Base-by-base conservation (phyloP, 2,888 invertebrate species). In the Syritta pipiens region DNA sequence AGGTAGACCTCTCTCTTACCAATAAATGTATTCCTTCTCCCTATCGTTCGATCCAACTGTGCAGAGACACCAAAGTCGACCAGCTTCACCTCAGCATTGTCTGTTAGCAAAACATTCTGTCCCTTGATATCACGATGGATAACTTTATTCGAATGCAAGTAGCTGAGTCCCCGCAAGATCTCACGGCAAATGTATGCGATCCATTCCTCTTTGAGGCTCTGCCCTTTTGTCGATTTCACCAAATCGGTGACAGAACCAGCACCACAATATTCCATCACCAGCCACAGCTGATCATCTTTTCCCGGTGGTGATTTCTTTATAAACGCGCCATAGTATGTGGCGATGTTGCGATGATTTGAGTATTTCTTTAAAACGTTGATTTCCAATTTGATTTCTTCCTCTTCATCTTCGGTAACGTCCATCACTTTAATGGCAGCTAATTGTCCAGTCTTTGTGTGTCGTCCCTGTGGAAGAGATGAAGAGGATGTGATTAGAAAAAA, bases 201-300 rank as follows among this genome's bases (percentile, higher is more conserved):
- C 99, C 99, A 99, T 90, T 99, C 99, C 90, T 99, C 99, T 90
- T 98, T 99, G 84, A 99, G 91, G 82, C 96, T 96, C 89, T 97
- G 97, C 59, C 98, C 98, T 90, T 99, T 99, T 82, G 98, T 99
- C 82, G 98, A 98, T 91, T 99, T 99, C 60, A 99, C 99, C 88
- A 99, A 92, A 91, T 99, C 99, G 82, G 99, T 99, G 72, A 99
- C 97, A 65, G 98, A 98, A 90, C 94, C 98, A 88, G 98, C 99
- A 84, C 99, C 99, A 91, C 99, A 99, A 89, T 99, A 99, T 90
- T 99, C 99, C 99, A 99, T 99, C 75, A 99, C 99, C 89, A 99
- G 91, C 99, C 99, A 99, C 74, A 99, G 91, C 88, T 99, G 99
- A 90, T 99, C 99, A 90, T 99, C 99, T 91, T 99, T 99, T 44